Evolutionary conservation across 2,113 vertebrate species (phyloP), one percentile per base, ranked within the genome.

Genomic region (Anthoscopus minutus): DNA sequence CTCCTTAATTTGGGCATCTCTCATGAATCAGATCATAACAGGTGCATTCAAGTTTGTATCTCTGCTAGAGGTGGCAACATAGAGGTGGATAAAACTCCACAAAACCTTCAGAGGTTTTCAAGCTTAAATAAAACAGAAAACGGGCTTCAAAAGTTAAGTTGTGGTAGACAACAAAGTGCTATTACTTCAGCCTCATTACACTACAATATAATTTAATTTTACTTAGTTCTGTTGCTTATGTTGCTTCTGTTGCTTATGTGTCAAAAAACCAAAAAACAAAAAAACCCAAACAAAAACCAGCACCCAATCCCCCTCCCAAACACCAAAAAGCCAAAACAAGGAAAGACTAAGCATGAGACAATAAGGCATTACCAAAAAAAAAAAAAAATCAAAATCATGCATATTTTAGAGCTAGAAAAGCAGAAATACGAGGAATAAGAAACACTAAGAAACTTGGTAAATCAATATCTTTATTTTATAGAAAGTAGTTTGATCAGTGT

Each of bases 401-500:
- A 42, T 18, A 47, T 47, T 62, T 73, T 58, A 77, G 25, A 67
- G 12, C 19, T 37, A 45, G 6, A n/a, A n/a, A n/a, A n/a, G n/a
- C n/a, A n/a, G n/a, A 86, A 73, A 53, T 1, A 2, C 2, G 5
- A 88, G 5, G 10, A 92, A 83, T 45, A 73, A 93, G 10, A 77
- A 92, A 94, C 62, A 62, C 62, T 71, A 78, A 48, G 31, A 40
- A 94, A 67, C 44, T 12, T 74, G 57, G 69, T 89, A 94, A 85
- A 91, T 89, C 77, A 84, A 1, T 61, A 23, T 86, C 38, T 94
- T 96, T 95, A 95, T 94, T 94, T 89, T 87, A 91, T 76, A 95
- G 61, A 95, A 96, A 97, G 78, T 69, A 81, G 60, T 91, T 85
- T 54, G 33, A 91, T 88, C 89, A 94, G 53, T 85, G 81, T 95